phyloP scores from a whole-genome alignment of 2,113 vertebrate species.

The Electrona antarctica region DNA sequence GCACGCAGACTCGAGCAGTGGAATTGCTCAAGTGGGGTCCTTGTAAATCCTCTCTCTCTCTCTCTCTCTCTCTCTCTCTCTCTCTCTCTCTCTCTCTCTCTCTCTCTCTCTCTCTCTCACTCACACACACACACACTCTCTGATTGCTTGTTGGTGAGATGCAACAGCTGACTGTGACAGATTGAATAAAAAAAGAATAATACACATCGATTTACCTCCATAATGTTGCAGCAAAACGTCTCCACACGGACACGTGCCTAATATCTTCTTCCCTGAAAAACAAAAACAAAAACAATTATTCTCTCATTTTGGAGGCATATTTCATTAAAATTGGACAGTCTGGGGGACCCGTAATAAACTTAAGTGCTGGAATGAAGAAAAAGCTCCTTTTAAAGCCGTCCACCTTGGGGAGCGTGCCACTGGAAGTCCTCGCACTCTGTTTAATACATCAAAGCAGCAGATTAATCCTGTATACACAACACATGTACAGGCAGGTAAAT shows the following conservation, averaged over 20 bases:
- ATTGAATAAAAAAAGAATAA: slow-evolving; percentile 11
- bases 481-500: slow-evolving; percentile 80
- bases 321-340: slow-evolving; percentile 75
- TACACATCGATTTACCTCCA: not conserved
- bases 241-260: no score
- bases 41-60: not conserved
- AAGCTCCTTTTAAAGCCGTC: slow-evolving; percentile 73
- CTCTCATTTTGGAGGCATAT: slow-evolving; percentile 71
- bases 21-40: not conserved
- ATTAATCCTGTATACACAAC: slow-evolving; percentile 76
- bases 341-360: slow-evolving; percentile 76
- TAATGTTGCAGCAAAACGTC: no score
- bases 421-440: slow-evolving; percentile 68
- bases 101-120: not conserved
- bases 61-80: slow-evolving; percentile 12
- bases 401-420: slow-evolving; percentile 72
- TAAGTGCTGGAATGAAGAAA: slow-evolving; percentile 84
- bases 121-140: not conserved
- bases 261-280: not conserved
- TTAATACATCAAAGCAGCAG: slow-evolving; percentile 77
- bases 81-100: not conserved
- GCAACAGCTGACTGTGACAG: slow-evolving; percentile 25
- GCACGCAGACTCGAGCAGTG: not conserved
- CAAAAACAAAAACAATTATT: slow-evolving; percentile 70
- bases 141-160: not conserved